These are phyloP conservation scores for Albula glossodonta DNA, from an alignment of 2,113 vertebrate genomes.

Conservation along the genomic window DNA sequence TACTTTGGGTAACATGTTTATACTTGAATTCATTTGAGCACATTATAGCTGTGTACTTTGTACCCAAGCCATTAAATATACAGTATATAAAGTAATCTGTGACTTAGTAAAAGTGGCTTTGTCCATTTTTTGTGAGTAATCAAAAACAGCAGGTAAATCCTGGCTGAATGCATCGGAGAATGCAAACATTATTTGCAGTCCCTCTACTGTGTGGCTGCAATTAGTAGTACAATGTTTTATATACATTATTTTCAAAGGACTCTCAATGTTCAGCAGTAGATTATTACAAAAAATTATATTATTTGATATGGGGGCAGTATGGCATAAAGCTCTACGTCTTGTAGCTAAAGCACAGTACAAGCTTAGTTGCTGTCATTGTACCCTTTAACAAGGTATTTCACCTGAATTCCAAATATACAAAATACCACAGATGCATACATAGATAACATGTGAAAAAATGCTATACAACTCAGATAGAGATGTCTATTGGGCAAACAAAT, in stretches of 20 bases:
- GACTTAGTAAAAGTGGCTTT: background rate
- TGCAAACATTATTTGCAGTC: too few relatives aligned
- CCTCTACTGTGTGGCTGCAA: too few relatives aligned
- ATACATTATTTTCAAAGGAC: too few relatives aligned
- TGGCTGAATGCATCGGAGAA: too few relatives aligned
- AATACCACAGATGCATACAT: background rate
- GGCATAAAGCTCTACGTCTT: background rate
- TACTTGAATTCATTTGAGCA: background rate
- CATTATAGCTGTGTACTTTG: background rate
- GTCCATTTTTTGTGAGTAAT: too few relatives aligned
- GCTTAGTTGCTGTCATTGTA: background rate
- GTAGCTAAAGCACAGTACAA: background rate
- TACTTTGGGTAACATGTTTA: background rate
- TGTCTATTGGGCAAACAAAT: background rate
- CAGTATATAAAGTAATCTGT: background rate
- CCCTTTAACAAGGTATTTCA: background rate
- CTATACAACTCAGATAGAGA: too few relatives aligned
- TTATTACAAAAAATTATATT: too few relatives aligned
- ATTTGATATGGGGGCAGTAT: background rate
- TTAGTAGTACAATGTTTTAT: too few relatives aligned
- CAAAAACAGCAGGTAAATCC: too few relatives aligned
- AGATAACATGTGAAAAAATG: background rate
- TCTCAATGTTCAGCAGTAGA: too few relatives aligned
- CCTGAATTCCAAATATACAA: background rate
- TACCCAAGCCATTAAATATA: background rate